Evolutionary conservation across 2,113 vertebrate species (phyloP), one percentile per base, ranked within the genome.

Genomic region (Orthonyx spaldingii): DNA sequence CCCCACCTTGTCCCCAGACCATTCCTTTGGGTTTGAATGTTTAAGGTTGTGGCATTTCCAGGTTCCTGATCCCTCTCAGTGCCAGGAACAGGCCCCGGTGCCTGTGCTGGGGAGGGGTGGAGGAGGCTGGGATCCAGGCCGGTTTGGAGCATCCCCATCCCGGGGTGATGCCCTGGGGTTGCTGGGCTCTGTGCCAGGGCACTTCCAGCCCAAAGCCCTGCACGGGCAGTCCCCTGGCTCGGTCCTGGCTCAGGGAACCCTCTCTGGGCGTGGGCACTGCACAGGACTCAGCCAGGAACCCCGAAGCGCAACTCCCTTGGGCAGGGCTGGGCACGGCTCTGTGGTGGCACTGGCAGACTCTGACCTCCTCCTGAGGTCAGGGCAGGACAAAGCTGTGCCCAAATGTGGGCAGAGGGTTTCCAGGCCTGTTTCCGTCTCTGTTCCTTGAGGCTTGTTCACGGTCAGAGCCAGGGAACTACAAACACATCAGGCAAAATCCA

Each of bases 231-330:
- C 16, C 23, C 57, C 76, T 10, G 70, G 13, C 39, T 55, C 10
- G 4, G 15, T 1, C 32, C 72, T 26, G 22, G 41, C 6, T 10
- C 23, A 1, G 14, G 0, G 16, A 41, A 4, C 13, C 11, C 57
- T 7, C 52, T 8, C 32, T 37, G 68, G 47, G 56, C 46, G 35
- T 3, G 20, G 66, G 12, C 3, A 0, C 2, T 22, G 33, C 12
- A 1, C 30, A 3, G 52, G 8, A 3, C n/a, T 17, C 4, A 7
- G 35, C 26, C n/a, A 8, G 0, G 20, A 15, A 0, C 4, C 13
- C 19, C 1, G 37, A 1, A 3, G 28, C 7, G 42, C 14, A 69
- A 49, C 44, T 41, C 49, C 39, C 47, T 5, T 0, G 4, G 7
- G 4, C 3, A 5, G 63, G 27, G 39, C 32, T 7, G 61, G 41